These are phyloP conservation scores for Esox lucius DNA, from an alignment of 2,797 vertebrate genomes.

Conservation along the genomic window DNA sequence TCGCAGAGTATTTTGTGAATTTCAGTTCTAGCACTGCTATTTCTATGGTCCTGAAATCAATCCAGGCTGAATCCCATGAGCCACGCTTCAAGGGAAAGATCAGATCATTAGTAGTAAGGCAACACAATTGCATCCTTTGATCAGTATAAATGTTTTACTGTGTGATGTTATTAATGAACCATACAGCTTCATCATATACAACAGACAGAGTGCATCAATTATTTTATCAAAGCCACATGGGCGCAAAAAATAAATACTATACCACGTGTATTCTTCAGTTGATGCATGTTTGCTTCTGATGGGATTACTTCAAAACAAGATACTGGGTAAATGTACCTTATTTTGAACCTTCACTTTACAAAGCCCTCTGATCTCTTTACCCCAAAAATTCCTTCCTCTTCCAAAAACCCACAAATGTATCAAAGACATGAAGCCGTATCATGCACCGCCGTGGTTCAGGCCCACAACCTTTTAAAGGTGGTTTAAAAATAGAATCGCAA, in stretches of 20 bases:
- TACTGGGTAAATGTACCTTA: neutral
- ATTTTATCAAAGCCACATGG: neutral
- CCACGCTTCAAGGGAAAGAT: neutral
- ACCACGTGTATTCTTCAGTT: neutral
- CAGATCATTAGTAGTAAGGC: neutral
- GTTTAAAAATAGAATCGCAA: conserved; percentile 34
- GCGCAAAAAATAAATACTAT: neutral
- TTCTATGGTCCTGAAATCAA: neutral
- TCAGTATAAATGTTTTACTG: neutral
- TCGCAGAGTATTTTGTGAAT: neutral
- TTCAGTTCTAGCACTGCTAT: neutral
- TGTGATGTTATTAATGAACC: neutral
- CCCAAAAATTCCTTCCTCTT: conserved; percentile 7
- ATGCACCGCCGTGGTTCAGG: conserved; percentile 19
- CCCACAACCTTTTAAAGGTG: conserved; percentile 19
- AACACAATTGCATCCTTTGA: neutral
- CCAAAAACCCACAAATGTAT: conserved; percentile 28
- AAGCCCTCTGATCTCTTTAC: neutral
- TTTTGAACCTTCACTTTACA: conserved; percentile 3
- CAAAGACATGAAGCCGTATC: neutral
- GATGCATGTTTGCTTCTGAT: neutral
- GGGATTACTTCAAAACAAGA: neutral
- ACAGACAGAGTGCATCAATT: neutral
- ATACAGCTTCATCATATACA: neutral
- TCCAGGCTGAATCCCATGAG: neutral